Evolutionary conservation across 2,113 vertebrate genomes (phyloP).

Genomic region (Pandion haliaetus): DNA sequence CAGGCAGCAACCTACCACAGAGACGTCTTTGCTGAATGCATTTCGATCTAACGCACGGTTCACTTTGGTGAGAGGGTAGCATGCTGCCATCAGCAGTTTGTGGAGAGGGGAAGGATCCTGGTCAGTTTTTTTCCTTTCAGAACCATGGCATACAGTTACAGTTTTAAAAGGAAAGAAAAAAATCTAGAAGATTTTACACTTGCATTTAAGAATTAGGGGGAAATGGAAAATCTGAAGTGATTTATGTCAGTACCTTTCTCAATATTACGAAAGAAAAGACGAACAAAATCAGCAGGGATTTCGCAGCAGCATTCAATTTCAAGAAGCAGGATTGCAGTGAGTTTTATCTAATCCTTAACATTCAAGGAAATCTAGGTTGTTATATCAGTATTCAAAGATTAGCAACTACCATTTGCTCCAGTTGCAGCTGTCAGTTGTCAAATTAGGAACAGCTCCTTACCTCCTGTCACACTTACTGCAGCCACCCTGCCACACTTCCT

Average conservation of each 20-base stretch:
- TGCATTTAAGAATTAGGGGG: background rate
- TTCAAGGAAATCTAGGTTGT: background rate
- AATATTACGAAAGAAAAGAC: background rate
- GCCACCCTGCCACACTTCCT: background rate
- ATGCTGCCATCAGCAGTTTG: background rate
- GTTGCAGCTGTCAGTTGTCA: background rate
- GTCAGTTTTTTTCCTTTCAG: background rate
- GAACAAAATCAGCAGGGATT: background rate
- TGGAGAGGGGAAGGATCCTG: background rate
- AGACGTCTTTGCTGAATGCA: background rate
- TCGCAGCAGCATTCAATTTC: background rate
- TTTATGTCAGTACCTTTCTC: background rate
- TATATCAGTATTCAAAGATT: background rate
- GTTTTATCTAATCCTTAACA: background rate
- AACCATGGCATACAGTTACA: background rate
- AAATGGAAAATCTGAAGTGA: background rate
- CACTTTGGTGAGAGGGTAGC: background rate
- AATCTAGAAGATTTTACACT: background rate
- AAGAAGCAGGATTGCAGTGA: background rate
- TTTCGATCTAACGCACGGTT: fast-evolving
- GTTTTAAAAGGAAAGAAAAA: background rate
- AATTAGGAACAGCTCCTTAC: background rate
- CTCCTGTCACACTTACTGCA: background rate
- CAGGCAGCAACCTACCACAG: background rate
- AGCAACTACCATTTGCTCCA: background rate